Evolutionary conservation across 2,113 vertebrate genomes (phyloP), one percentile per base, ranked within the genome.

Genomic region (Callorhinus ursinus): DNA sequence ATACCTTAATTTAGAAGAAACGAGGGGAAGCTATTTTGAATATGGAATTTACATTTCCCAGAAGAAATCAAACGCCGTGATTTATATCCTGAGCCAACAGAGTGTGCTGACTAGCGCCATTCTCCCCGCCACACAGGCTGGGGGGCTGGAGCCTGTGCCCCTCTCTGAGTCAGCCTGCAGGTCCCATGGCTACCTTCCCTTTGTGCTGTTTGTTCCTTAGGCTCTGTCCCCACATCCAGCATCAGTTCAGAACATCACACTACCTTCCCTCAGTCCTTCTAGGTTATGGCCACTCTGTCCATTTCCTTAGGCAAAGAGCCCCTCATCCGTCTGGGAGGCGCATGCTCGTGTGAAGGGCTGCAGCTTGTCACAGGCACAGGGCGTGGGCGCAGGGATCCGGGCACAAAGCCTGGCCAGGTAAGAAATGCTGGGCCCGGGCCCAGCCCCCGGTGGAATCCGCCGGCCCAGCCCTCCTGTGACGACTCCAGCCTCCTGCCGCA

Each of bases 81-180:
- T 4, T 53, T 53, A 2, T 46, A 67, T 13, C 31, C 42, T 3
- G 53, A 13, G 15, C 51, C 33, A 6, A n/a, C 0, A 2, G 31
- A 12, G 33, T 5, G 0, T 6, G 3, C 5, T 21, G 8, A 9
- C 7, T 5, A 19, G 12, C 2, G 18, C 31, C 36, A 0, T 26
- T 57, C 46, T 84, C 51, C 1, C 6, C 2, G 4, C 4, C 42
- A 18, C 0, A 1, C 4, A 4, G 28, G 22, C 46, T 6, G 7
- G 5, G 5, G 21, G 77, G 4, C 36, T 36, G 12, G 0, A 4
- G 5, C 22, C 36, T 31, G 2, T 4, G 42, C 3, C 13, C 22
- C n/a, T 4, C 3, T 4, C 4, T 0, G 9, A 9, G 46, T 0
- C 5, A 0, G 10, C 31, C 16, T 24, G 31, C 39, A n/a, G 15